Base-by-base conservation (phyloP, 2,888 invertebrate genomes). In the Teleogryllus oceanicus region DNA sequence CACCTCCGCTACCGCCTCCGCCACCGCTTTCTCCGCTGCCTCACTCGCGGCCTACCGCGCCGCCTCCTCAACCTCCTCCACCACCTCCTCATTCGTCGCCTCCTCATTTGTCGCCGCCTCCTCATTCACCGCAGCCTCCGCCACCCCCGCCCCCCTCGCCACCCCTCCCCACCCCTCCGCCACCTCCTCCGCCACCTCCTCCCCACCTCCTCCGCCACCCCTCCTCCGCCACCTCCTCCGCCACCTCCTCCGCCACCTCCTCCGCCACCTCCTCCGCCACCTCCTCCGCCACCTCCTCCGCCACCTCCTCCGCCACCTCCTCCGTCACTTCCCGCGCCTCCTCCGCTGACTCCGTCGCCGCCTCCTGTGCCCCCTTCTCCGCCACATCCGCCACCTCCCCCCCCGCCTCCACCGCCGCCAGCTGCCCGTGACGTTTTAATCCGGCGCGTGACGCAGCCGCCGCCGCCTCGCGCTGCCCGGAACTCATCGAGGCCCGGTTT, bases 351-450 rank as follows among this genome's bases (percentile, higher is more conserved):
- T n/a, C 13, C 62, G 8, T 0, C 16, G 1, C 62, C 13, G 62
- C 62, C 4, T n/a, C 62, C 62, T 13, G 51, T 4, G 5, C 62
- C 0, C 13, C 62, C 3, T 5, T 2, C 4, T 5, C 5, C 16
- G 13, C 62, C 18, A 3, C 62, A 3, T 62, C 10, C 62, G 2
- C 4, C 62, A 2, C 3, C 62, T 4, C 10, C 11, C 0, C 13
- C 13, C 8, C 13, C 62, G 62, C 16, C 62, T 4, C 16, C n/a
- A 1, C 16, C 62, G 62, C 62, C 62, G 62, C 62, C 62, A 37
- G 37, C 37, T 62, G 62, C 62, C 62, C 62, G 62, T 62, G 62
- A 62, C 62, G 62, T 62, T 62, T 62, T 62, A 62, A 62, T 62
- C 62, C 62, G 62, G 62, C 62, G 62, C 62, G 62, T 62, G 62